Evolutionary conservation across 30 jellyfish, hydroid and myxozoan species (phyloP).

Genomic region (Morbakka virulenta): DNA sequence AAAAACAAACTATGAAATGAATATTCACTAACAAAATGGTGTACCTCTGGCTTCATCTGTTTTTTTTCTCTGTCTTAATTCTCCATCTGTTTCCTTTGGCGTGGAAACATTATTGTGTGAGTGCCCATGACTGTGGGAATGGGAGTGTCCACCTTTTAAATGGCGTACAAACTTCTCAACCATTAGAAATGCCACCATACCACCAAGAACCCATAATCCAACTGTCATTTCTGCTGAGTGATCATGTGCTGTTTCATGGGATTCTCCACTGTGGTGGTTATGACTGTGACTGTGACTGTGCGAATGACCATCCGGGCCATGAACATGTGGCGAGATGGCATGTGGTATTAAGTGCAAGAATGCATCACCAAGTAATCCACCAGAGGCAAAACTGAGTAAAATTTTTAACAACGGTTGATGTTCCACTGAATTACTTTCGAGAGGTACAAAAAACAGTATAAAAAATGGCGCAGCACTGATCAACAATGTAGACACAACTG

Average conservation of each 20-base stretch:
- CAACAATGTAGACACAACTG: conserved; percentile 78
- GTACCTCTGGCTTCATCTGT: conserved; percentile 1
- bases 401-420: conserved; percentile 80
- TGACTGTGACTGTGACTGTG: conserved; percentile 83
- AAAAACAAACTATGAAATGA: too few relatives aligned
- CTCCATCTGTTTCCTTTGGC: neutral
- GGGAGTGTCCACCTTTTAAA: conserved; percentile 94
- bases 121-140: conserved; percentile 60
- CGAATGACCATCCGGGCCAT: conserved; percentile 48
- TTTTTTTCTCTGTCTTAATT: conserved; percentile 38
- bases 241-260: conserved; percentile 71
- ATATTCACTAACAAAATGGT: too few relatives aligned
- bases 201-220: conserved; percentile 95
- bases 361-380: conserved; percentile 97
- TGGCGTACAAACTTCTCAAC: conserved; percentile 96
- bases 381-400: conserved; percentile 89
- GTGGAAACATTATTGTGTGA: conserved; percentile 14
- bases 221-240: conserved; percentile 90
- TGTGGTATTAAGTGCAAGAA: conserved; percentile 92
- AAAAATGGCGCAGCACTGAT: conserved; percentile 98
- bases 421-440: conserved; percentile 73
- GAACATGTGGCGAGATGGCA: conserved; percentile 95
- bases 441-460: conserved; percentile 84
- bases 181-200: conserved; percentile 76
- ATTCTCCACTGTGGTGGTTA: conserved; percentile 66